Evolutionary conservation across 92 coral and sea anemone species (phyloP), one percentile per base, ranked within the genome.

Genomic region (Siderastrea radians): DNA sequence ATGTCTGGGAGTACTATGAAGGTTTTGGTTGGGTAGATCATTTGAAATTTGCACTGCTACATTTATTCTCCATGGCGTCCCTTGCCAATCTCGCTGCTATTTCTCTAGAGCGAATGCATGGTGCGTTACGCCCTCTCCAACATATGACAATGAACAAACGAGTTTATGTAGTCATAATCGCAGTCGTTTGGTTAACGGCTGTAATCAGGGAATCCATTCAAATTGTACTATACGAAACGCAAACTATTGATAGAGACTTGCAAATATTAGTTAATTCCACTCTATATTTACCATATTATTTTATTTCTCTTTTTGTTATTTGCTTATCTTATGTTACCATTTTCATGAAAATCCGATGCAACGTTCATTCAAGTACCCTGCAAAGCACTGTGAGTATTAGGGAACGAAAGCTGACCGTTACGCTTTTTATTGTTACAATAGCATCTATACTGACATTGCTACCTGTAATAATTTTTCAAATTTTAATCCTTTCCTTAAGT

Each of bases 41-140:
- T 5, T 12, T 64, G 13, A 79, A 79, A 49, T 19, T 49, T 49
- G 49, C 73, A 1, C 17, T 50, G 0, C 57, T 60, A 6, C 62
- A 49, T 17, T 49, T 79, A 46, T 81, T 81, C 45, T 46, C 85
- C 43, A 19, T 74, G 62, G 17, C 78, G 16, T 78, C 58, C 46
- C 70, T 78, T 1, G 53, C 58, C 2, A 78, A 46, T 61, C 51
- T 78, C 51, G 71, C 38, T 60, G 54, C 54, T 46, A 78, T 78
- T 16, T 78, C 82, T 48, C 11, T 78, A 15, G 58, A 62, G 53
- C 70, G 70, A 78, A 17, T 62, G 58, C 66, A 78, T 48, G 71
- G 58, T 0, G 47, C 57, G 17, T 46, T 78, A 45, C 57, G 57
- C 47, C 70, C 71, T 9, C 47, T 48, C 16, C 7, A n/a, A 12